phyloP scores from a whole-genome alignment of 1,140 invertebrate species.

The Tetramorium alpestre region DNA sequence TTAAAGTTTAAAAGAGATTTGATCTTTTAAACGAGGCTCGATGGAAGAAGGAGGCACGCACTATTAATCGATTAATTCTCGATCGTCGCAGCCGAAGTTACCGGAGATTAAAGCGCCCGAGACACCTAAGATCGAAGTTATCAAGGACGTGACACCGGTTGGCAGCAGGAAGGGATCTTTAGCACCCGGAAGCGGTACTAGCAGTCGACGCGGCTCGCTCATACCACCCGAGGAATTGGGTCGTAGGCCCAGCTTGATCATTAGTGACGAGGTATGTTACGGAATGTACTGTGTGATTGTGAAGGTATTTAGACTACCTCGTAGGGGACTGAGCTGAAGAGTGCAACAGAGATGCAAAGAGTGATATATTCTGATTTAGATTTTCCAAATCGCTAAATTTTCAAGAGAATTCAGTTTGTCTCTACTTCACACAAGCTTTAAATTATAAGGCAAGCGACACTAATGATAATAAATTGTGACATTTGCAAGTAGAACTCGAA shows the following conservation, averaged over 20 bases:
- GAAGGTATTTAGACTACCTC: constrained; percentile 61
- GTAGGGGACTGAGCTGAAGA: not conserved
- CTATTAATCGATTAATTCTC: constrained; percentile 43
- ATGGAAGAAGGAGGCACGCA: not conserved
- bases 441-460: not conserved
- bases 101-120: constrained; percentile 92
- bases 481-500: not conserved
- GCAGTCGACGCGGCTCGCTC: constrained; percentile 92
- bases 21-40: not conserved
- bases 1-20: not conserved
- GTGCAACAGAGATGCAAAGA: constrained; percentile 25
- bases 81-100: constrained; percentile 71
- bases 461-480: not conserved
- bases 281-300: constrained; percentile 11
- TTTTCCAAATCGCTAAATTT: not conserved
- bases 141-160: constrained; percentile 90
- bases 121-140: constrained; percentile 94
- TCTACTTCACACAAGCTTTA: not conserved
- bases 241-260: constrained; percentile 94
- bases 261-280: constrained; percentile 95
- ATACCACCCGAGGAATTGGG: constrained; percentile 94
- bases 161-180: constrained; percentile 91
- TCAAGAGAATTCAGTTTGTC: not conserved
- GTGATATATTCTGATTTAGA: not conserved
- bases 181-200: constrained; percentile 89